A percentile compares a stretch with the other conserved stretches of the same genome.
phyloP scores from a whole-genome alignment of 2,888 invertebrate genomes.

The Tholera decimalis region DNA sequence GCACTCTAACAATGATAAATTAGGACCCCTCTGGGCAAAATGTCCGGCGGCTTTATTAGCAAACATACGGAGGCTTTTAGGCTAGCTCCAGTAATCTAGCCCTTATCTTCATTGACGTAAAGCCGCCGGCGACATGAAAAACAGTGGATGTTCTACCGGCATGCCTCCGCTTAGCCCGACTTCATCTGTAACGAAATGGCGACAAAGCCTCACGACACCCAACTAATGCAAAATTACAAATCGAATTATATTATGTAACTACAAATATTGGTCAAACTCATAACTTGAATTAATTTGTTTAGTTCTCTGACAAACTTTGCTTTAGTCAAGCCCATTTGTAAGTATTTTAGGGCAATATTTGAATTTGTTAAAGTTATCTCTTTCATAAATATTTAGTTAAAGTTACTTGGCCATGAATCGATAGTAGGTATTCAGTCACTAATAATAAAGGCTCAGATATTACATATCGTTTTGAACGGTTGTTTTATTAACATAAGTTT shows the following conservation, averaged over 20 bases:
- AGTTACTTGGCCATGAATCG: slow-evolving; percentile 10
- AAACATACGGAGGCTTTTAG: slow-evolving; percentile 81
- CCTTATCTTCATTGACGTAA: slow-evolving; percentile 76
- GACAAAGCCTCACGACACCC: slow-evolving; percentile 60
- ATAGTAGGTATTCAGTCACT: slow-evolving; percentile 11
- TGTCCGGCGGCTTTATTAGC: slow-evolving; percentile 85
- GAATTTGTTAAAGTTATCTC: slow-evolving; percentile 26
- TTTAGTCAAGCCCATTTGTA: slow-evolving; percentile 45
- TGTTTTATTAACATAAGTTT: slow-evolving; percentile 27
- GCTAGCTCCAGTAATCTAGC: slow-evolving; percentile 72
- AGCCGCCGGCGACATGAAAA: slow-evolving; percentile 66
- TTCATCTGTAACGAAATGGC: slow-evolving; percentile 73
- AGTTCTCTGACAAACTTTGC: slow-evolving; percentile 42
- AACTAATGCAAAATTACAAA: slow-evolving; percentile 67
- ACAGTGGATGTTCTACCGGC: slow-evolving; percentile 56
- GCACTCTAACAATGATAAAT: slow-evolving; percentile 87
- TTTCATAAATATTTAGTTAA: slow-evolving; percentile 17
- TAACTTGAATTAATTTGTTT: slow-evolving; percentile 62
- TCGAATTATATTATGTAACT: slow-evolving; percentile 64
- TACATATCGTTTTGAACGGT: slow-evolving; percentile 7
- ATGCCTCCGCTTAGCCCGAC: slow-evolving; percentile 68
- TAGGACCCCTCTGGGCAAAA: slow-evolving; percentile 81
- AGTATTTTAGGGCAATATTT: slow-evolving; percentile 33
- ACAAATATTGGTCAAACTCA: slow-evolving; percentile 63
- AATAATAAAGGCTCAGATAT: slow-evolving; percentile 7